Base-by-base conservation (phyloP, 2,113 vertebrate genomes). In the Carassius auratus region DNA sequence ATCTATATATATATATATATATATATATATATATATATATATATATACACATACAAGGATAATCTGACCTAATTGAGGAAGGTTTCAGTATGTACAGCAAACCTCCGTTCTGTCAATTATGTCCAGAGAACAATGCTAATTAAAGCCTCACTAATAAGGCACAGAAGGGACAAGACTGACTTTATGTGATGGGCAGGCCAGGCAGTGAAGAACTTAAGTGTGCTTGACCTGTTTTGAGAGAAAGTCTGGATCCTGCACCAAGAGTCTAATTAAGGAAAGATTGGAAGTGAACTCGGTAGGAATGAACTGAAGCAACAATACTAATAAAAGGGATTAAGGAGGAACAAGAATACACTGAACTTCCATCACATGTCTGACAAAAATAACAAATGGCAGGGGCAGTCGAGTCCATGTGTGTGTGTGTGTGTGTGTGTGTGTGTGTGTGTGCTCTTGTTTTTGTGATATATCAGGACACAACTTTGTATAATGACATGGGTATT, bases 241-340 rank as follows among this genome's bases (percentile, higher is more conserved):
- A 61, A 69, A 73, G 87, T 84, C 90, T 92, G 78, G 81, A 87
- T 76, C 92, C 87, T 93, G 90, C 92, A 87, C 90, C 30, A 89
- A 91, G 64, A 93, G 84, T 94, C 96, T 96, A 95, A 96, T 96
- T 92, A 94, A 93, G 91, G 90, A 86, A 80, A 23, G 86, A 89
- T 86, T 88, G 89, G 88, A 74, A 78, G 76, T 84, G 84, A 85
- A 89, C 84, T 79, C 86, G n/a, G 81, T 85, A 69, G 64, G 87
- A 30, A 73, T 90, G 90, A 84, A 87, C 86, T 36, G 73, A 57
- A 85, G 62, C 48, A 85, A 69, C 23, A 23, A 81, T 26, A n/a
- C 69, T 61, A n/a, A 52, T 45, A 59, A 71, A 79, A 45, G 59
- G 64, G 84, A 79, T 85, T 85, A 77, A 52, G 42, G 57, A 77